Base-by-base conservation (phyloP, 2,888 invertebrate species). In the Drosophila mimetica region DNA sequence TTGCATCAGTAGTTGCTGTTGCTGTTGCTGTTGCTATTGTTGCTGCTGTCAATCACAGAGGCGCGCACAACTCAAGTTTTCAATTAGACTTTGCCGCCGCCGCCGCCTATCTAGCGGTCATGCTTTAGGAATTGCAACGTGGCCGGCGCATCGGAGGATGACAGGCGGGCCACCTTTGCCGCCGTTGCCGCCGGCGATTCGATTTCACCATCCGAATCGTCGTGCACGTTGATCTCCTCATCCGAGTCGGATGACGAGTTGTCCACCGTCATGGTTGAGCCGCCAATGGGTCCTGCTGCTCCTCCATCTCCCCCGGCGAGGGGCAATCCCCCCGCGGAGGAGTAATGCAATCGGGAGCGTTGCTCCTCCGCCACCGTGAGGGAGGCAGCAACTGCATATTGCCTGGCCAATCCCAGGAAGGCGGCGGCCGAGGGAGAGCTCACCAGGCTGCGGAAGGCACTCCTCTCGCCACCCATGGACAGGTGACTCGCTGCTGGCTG, bases 401-500 rank as follows among this genome's bases (percentile, higher is more conserved):
- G 90, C 8, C 90, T 87, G 16, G 91, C 91, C 63, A 91, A 61
- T 0, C 90, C 92, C 58, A 91, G 65, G 57, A 94, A 92, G 47
- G 93, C 94, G 36, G 94, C 94, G 6, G 94, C 94, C 2, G 95
- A 93, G 75, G 94, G 94, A 11, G 84, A 85, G 14, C 93, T 94
- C 54, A 95, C 94, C 76, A 96, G 93, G 20, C 96, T 95, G 81
- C 96, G 95, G 92, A 97, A 97, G 36, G 97, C 97, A 92, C 96
- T 96, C 93, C 96, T 96, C 92, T 97, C 96, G 91, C 97, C 97
- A 90, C 97, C 97, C 96, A 97, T 96, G 84, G 93, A 93, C 83
- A 92, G 92, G 85, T 91, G 88, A 22, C 77, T 60, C 32, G 83
- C 71, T 59, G 66, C 88, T 34, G 87, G 85, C 54, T 77, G 75